Evolutionary conservation across 2,888 invertebrate species (phyloP), one percentile per base, ranked within the genome.

Genomic region (Camptogramma bilineatum): DNA sequence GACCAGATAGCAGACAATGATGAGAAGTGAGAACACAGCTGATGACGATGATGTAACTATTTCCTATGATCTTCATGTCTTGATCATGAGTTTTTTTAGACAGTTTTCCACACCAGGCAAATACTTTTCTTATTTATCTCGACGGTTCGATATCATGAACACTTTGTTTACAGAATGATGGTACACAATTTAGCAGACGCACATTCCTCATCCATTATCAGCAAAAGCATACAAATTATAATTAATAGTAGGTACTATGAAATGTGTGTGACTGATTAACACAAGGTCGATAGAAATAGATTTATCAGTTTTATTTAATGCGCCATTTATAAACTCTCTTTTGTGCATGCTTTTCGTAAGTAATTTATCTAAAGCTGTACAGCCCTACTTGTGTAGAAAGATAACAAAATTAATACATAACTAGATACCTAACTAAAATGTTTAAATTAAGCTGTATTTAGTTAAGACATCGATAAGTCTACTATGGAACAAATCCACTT

Each of bases 241-340:
- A 60, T 71, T 74, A 73, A 71, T 71, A 70, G 67, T 79, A 81
- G 62, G 74, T 81, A 72, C 62, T 57, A 64, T 76, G 84, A 85
- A 83, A 88, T 87, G 78, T 72, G 19, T 48, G 19, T 56, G 67
- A 76, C 74, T 84, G 85, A 87, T 86, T 84, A 85, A 64, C 50
- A 62, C 70, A 72, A 72, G 70, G 73, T 57, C 67, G 64, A 61
- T 55, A 39, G n/a, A 56, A 66, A 64, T 34, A 39, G 47, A 31
- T 56, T 55, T 56, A 51, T 44, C 51, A 31, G 39, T 21, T 42
- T 50, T 9, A 34, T 18, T 24, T 24, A 50, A 4, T 18, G 44
- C 46, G 54, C 44, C 16, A 55, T 47, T 28, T 16, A 31, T 44
- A 16, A 7, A 17, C 44, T 44, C 44, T 39, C 13, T 50, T 24